Evolutionary conservation across 2,888 invertebrate genomes (phyloP).

Genomic region (Acanthosoma haemorrhoidale): DNA sequence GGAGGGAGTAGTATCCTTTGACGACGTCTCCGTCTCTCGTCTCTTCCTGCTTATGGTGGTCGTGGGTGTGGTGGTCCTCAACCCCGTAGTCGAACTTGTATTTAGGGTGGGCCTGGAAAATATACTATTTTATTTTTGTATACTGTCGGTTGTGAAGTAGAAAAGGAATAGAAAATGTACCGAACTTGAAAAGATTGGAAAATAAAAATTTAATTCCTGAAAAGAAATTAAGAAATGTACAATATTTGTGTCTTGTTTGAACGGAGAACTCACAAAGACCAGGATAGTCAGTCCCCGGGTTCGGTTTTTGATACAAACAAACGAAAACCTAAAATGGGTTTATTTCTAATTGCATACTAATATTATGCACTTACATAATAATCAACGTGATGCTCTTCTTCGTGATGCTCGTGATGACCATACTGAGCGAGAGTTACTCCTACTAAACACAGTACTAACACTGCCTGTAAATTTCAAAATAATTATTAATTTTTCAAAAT

Average conservation of each 20-base stretch:
- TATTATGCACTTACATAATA: slow-evolving; percentile 33
- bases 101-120: neutral
- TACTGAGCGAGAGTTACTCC: slow-evolving; percentile 34
- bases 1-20: slow-evolving; percentile 44
- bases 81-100: slow-evolving; percentile 19
- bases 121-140: neutral
- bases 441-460: slow-evolving; percentile 25
- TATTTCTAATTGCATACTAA: neutral
- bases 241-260: neutral
- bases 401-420: slow-evolving; percentile 30
- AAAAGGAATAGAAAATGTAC: too few relatives aligned
- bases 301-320: neutral
- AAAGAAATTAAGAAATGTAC: neutral
- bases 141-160: neutral
- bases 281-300: too few relatives aligned
- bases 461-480: neutral
- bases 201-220: neutral
- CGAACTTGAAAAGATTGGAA: neutral
- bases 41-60: neutral
- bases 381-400: slow-evolving; percentile 31
- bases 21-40: slow-evolving; percentile 27
- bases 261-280: neutral
- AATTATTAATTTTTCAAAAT: too few relatives aligned
- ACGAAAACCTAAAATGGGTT: neutral
- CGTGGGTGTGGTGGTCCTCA: neutral